A percentile compares a stretch with the other conserved stretches of the same genome.
Conservation (phyloP, 2,888 invertebrate genomes). For the Andrena trimmerana region DNA sequence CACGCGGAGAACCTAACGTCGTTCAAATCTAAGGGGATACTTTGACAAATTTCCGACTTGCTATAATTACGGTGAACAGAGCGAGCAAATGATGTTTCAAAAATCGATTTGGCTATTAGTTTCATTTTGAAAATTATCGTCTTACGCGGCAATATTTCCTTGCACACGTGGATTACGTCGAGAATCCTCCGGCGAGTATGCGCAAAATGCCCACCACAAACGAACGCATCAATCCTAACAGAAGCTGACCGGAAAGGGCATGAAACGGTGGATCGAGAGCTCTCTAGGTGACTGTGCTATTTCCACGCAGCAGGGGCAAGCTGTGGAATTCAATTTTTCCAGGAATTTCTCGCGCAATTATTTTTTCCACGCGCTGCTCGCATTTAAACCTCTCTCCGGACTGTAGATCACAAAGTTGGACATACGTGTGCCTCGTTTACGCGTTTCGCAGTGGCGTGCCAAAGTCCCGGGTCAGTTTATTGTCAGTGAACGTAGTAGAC, state of each 20-base stretch:
- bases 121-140: not conserved
- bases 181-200: not conserved
- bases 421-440: not conserved
- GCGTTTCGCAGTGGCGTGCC: not conserved
- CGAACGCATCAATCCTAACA: slow-evolving; percentile 2
- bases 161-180: not conserved
- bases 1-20: no score
- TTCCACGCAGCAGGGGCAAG: not conserved
- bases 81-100: not conserved
- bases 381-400: slow-evolving; percentile 1
- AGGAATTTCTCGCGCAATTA: slow-evolving; percentile 16
- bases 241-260: not conserved
- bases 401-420: slow-evolving; percentile 4
- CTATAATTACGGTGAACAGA: not conserved
- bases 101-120: not conserved
- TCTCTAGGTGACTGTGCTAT: not conserved
- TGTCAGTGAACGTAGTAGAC: not conserved
- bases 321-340: slow-evolving; percentile 10
- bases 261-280: not conserved
- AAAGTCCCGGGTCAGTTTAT: not conserved
- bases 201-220: not conserved
- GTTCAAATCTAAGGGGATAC: not conserved
- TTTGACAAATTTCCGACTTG: not conserved
- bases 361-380: not conserved
- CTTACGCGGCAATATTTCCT: not conserved